Conservation (phyloP, 2,113 vertebrate species). For the Ictidomys tridecemlineatus region DNA sequence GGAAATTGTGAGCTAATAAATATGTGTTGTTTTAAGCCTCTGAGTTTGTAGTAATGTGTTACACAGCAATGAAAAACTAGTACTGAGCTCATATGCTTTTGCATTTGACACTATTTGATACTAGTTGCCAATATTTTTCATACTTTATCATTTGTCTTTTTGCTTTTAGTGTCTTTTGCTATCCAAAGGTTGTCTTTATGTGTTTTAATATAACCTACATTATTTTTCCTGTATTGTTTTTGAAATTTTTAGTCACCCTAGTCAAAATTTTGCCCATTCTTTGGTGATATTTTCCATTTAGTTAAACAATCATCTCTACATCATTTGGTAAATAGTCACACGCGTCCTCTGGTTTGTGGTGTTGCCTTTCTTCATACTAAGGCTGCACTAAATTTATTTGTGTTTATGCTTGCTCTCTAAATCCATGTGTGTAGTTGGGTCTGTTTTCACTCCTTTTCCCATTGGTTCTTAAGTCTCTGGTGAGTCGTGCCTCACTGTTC, state of each 20-base stretch:
- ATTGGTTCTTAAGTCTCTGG: background rate
- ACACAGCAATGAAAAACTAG: background rate
- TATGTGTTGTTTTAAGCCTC: background rate
- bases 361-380: background rate
- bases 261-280: background rate
- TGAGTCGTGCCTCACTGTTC: accelerated
- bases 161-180: background rate
- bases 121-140: background rate
- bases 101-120: background rate
- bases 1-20: background rate
- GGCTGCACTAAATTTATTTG: background rate
- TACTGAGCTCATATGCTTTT: background rate
- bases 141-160: background rate
- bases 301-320: background rate
- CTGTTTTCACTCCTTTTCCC: background rate
- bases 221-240: background rate
- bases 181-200: background rate
- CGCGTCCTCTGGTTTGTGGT: background rate
- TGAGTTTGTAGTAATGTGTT: too few species aligned
- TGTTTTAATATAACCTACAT: background rate
- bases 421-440: background rate
- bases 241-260: background rate
- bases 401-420: background rate
- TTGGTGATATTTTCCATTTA: background rate
- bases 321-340: background rate